A percentile compares a stretch with the other conserved stretches of the same genome.
phyloP scores from a whole-genome alignment of 2,113 vertebrate genomes.

The Mesocricetus auratus region DNA sequence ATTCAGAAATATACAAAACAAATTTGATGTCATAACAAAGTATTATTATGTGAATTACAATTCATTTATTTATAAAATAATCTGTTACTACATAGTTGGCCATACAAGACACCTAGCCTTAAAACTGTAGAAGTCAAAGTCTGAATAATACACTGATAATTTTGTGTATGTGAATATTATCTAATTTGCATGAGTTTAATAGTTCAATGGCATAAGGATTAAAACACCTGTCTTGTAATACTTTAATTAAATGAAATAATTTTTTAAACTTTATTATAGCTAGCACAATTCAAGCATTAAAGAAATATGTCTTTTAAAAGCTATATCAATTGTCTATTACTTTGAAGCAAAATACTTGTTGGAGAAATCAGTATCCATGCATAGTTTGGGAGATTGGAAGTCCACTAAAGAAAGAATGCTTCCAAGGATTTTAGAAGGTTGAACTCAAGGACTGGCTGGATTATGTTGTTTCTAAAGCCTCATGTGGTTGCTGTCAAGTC shows the following conservation, averaged over 20 bases:
- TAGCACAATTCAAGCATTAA: not conserved
- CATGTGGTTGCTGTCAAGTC: not conserved
- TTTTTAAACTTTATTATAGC: not conserved
- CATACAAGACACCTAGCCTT: not conserved
- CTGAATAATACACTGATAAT: not conserved
- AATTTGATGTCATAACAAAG: not conserved
- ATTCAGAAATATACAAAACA: constrained; percentile 8
- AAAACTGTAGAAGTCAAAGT: not conserved
- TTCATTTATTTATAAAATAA: not conserved
- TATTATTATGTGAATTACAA: not conserved
- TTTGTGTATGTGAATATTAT: not conserved
- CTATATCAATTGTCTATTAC: not conserved
- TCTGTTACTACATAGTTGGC: not conserved
- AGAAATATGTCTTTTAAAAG: not conserved
- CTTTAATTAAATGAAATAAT: constrained; percentile 1
- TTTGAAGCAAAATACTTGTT: not conserved
- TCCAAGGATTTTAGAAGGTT: not conserved
- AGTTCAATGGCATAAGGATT: not conserved
- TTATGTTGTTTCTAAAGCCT: not conserved
- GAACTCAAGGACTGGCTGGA: not conserved
- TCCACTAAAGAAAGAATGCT: not conserved
- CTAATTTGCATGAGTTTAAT: not conserved
- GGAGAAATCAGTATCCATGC: not conserved
- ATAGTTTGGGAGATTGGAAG: not conserved
- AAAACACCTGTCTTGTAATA: not conserved